These are phyloP conservation scores for Vireo altiloquus DNA, from an alignment of 2,113 vertebrate genomes.

Conservation along the genomic window DNA sequence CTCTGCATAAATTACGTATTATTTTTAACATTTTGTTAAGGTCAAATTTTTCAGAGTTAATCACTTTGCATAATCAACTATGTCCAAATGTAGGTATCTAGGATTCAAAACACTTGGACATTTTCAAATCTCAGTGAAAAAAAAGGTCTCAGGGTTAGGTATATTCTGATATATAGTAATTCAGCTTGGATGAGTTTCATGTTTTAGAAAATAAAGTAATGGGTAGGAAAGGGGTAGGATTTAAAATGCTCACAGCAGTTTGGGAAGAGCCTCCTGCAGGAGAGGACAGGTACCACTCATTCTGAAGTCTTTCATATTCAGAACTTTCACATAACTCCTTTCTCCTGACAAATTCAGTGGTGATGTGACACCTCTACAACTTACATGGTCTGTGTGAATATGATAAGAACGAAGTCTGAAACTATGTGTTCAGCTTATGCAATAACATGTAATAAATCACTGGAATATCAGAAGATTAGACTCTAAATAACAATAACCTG, in stretches of 20 bases:
- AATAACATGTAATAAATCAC: not conserved
- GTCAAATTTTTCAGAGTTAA: not conserved
- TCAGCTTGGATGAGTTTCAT: not conserved
- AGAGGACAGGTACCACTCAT: not conserved
- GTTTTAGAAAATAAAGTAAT: not conserved
- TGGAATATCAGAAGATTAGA: not conserved
- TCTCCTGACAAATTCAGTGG: not conserved
- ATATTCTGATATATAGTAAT: not conserved
- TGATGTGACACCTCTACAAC: not conserved
- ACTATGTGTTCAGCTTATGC: not conserved
- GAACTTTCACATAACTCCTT: not conserved
- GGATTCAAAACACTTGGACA: not conserved
- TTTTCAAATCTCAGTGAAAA: not conserved
- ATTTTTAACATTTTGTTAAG: not conserved
- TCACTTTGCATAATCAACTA: not conserved
- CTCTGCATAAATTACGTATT: not conserved
- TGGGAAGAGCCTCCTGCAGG: not conserved
- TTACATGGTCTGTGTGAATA: not conserved
- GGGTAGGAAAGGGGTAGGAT: not conserved
- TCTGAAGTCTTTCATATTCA: not conserved
- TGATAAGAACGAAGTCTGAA: not conserved
- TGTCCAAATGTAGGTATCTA: not conserved
- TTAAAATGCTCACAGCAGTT: not conserved
- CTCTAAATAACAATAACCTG: not conserved
- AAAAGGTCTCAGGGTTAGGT: not conserved